Percentiles rank a stretch among this genome's conserved stretches.
These are phyloP conservation scores for Procambarus clarkii DNA, from an alignment of 1,140 invertebrate genomes.

Conservation along the genomic window DNA sequence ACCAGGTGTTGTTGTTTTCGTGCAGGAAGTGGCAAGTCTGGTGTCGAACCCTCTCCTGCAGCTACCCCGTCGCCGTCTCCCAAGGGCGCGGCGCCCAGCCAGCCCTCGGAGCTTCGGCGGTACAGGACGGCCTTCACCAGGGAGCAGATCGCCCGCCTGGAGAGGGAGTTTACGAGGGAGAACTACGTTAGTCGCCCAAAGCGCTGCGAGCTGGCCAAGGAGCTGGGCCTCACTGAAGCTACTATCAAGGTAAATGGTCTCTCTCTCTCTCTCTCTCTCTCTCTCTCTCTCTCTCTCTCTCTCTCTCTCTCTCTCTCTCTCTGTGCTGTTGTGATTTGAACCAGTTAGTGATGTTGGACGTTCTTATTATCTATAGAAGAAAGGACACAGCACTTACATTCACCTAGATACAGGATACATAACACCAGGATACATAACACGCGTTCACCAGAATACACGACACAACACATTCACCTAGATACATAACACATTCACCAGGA, in stretches of 20 bases:
- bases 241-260: constrained; percentile 92
- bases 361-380: too few relatives aligned
- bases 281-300: too few relatives aligned
- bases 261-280: too few relatives aligned
- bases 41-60: not conserved
- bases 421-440: too few relatives aligned
- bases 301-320: too few relatives aligned
- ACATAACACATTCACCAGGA: too few relatives aligned
- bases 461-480: too few relatives aligned
- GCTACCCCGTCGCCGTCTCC: not conserved
- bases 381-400: too few relatives aligned
- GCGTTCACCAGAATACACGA: too few relatives aligned
- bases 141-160: constrained; percentile 93
- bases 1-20: not conserved
- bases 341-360: too few relatives aligned
- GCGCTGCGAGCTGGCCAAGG: constrained; percentile 94
- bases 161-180: constrained; percentile 97
- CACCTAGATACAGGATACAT: too few relatives aligned
- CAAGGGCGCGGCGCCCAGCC: not conserved
- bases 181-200: constrained; percentile 98
- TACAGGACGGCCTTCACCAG: constrained; percentile 98
- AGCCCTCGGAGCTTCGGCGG: constrained; percentile 75
- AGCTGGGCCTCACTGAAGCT: constrained; percentile 94
- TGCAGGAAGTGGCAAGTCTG: not conserved
- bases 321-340: not conserved